Base-by-base conservation (phyloP, 2,113 vertebrate species). In the Tringa solitaria region DNA sequence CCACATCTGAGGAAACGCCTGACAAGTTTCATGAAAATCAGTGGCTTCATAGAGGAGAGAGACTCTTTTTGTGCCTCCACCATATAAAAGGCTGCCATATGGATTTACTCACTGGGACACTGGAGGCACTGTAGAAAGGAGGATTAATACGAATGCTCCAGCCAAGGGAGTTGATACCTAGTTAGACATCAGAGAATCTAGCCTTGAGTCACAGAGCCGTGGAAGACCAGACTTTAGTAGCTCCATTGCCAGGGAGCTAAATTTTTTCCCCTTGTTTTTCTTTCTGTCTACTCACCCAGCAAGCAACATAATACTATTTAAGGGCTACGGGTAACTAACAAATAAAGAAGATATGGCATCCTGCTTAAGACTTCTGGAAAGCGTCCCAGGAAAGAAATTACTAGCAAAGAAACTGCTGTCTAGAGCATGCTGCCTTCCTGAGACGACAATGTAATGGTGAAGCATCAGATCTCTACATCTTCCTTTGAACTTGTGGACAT, bases 401-500 rank as follows among this genome's bases (percentile, higher is more conserved):
- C 22, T 51, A 59, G 23, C 28, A 87, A 65, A 89, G 32, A 48
- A 65, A 11, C 10, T 48, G 4, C 20, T 10, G 14, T 19, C 27
- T 60, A 51, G 27, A 75, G 10, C 41, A 8, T 43, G 35, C 27
- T 73, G 27, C 19, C 19, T 88, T 86, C 79, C 68, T 78, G 48
- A 57, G 69, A 12, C 26, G 79, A 20, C 10, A 43, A 6, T 0
- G 0, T 17, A 5, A 1, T 24, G 22, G 15, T 37, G 53, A 78
- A 73, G 5, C 54, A 39, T 27, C 11, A 43, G 14, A 5, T 35
- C 2, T 90, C 18, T 53, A 2, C 32, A 17, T 22, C 61, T 45
- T 39, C 21, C 26, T 51, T 67, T 81, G 64, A 26, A 43, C 23
- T 18, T 23, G 8, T n/a, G n/a, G 39, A 3, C 8, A 15, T 68